phyloP scores from a whole-genome alignment of 2,888 invertebrate genomes.

The Heliothis peltigera region DNA sequence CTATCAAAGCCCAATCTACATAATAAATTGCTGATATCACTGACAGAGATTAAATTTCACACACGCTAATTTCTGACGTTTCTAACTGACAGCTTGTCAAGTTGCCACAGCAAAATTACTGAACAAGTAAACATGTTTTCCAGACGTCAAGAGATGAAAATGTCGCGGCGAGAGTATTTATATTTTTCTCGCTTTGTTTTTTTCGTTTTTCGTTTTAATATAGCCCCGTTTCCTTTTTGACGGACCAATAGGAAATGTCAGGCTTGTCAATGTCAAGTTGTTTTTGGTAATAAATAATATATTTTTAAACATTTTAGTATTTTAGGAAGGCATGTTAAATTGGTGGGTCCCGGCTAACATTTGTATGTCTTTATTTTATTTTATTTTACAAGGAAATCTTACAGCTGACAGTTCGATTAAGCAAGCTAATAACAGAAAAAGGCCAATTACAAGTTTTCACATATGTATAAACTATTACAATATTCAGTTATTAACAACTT shows the following conservation, averaged over 20 bases:
- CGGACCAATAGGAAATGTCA: constrained; percentile 16
- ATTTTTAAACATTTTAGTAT: too few relatives aligned
- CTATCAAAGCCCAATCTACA: constrained; percentile 24
- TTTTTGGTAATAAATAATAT: constrained; percentile 29
- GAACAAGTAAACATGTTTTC: constrained; percentile 46
- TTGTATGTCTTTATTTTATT: too few relatives aligned
- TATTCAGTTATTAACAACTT: too few relatives aligned
- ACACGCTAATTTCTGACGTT: constrained; percentile 34
- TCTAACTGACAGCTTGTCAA: constrained; percentile 42
- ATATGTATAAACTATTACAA: too few relatives aligned
- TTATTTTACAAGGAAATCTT: too few relatives aligned
- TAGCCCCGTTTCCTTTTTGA: background rate
- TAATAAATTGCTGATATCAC: constrained; percentile 30
- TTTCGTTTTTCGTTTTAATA: constrained; percentile 8
- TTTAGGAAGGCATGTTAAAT: too few relatives aligned
- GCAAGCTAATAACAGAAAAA: too few relatives aligned
- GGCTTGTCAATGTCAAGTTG: constrained; percentile 40
- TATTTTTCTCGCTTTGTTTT: constrained; percentile 8
- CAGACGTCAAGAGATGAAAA: constrained; percentile 26
- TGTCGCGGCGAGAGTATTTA: constrained; percentile 12
- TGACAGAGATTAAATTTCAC: constrained; percentile 44
- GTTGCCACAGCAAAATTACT: constrained; percentile 23
- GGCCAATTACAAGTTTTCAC: too few relatives aligned
- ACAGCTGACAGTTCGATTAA: too few relatives aligned
- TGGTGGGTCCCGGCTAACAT: too few relatives aligned